Percentiles rank a stretch among this genome's conserved stretches.
phyloP scores from a whole-genome alignment of 1,140 invertebrate species.

The Geopemphigus sp. region DNA sequence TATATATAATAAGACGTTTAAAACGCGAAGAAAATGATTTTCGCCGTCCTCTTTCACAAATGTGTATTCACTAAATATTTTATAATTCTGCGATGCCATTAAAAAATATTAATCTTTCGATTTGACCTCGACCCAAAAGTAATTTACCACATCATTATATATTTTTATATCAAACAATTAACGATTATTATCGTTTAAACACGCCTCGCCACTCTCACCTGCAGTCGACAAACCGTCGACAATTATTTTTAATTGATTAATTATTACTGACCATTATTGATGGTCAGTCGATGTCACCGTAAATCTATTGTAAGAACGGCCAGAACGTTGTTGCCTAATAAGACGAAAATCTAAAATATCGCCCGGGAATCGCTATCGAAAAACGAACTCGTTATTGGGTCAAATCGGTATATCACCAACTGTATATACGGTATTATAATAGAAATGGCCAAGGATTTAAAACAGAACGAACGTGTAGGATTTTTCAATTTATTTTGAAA shows the following conservation, averaged over 20 bases:
- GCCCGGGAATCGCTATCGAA: no score
- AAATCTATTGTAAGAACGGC: not conserved
- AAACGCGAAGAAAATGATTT: not conserved
- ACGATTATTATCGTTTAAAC: conserved; percentile 20
- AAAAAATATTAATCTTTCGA: conserved; percentile 13
- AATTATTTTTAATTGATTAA: conserved; percentile 5
- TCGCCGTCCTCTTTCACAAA: not conserved
- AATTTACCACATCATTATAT: not conserved
- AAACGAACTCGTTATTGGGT: no score
- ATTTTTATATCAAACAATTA: conserved; percentile 9
- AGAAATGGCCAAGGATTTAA: no score
- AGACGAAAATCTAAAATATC: no score
- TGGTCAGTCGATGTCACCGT: not conserved
- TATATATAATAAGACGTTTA: no score
- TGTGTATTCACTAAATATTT: not conserved
- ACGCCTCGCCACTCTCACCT: not conserved
- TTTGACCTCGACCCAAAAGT: conserved; percentile 30
- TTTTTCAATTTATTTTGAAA: no score
- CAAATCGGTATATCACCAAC: no score
- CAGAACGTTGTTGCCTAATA: not conserved
- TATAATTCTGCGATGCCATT: conserved; percentile 10
- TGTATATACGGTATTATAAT: no score
- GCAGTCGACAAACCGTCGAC: conserved; percentile 6
- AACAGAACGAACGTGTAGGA: no score
- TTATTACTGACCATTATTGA: not conserved